Percentiles rank a stretch among this genome's conserved stretches.
These are phyloP conservation scores for Mystacornis crossleyi DNA, from an alignment of 2,113 vertebrate species.

Conservation along the genomic window DNA sequence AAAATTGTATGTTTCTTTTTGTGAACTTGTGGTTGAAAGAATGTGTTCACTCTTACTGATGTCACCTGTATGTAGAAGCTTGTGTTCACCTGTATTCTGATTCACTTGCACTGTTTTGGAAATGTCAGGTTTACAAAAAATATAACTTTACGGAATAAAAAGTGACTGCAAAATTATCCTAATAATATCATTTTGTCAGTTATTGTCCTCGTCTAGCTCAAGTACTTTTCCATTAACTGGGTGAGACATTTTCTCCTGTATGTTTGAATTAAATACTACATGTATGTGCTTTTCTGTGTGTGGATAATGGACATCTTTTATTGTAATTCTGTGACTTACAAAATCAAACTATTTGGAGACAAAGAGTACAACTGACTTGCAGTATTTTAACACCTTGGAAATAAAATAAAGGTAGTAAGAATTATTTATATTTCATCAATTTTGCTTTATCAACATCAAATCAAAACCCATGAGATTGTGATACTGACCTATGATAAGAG, in stretches of 20 bases:
- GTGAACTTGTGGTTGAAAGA: conserved; percentile 40
- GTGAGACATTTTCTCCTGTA: neutral
- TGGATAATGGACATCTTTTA: neutral
- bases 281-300: neutral
- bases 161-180: conserved; percentile 50
- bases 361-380: neutral
- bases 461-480: neutral
- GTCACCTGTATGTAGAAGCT: conserved; percentile 62
- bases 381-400: neutral
- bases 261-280: neutral
- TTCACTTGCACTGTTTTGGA: conserved; percentile 79
- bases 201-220: neutral
- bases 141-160: conserved; percentile 73
- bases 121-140: conserved; percentile 76
- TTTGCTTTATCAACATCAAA: neutral
- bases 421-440: neutral
- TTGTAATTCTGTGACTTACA: neutral
- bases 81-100: conserved; percentile 72
- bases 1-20: conserved; percentile 12
- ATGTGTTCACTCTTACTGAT: conserved; percentile 4
- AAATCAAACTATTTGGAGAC: neutral
- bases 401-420: neutral
- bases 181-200: neutral
- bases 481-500: neutral
- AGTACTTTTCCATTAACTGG: neutral